phyloP scores from a whole-genome alignment of 1,140 invertebrate genomes.

The Philopotamus ludificatus region DNA sequence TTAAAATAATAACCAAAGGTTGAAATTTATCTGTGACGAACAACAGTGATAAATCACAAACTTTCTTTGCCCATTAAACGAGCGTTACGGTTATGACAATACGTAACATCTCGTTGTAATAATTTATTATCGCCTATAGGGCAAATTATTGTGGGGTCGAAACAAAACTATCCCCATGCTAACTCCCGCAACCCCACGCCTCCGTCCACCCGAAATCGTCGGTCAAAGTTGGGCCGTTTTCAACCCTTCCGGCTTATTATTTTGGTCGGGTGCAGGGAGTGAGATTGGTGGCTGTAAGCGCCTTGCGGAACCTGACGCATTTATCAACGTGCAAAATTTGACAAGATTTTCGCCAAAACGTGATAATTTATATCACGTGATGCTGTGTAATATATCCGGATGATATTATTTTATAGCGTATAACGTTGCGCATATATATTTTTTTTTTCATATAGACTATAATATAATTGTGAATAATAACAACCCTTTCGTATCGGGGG shows the following conservation, averaged over 20 bases:
- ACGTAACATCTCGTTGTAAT: constrained; percentile 16
- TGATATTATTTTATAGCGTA: no score
- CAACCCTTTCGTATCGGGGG: constrained; percentile 12
- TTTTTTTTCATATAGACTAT: no score
- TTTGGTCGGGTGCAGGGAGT: constrained; percentile 21
- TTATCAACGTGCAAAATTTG: no score
- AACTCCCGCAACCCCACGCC: not conserved
- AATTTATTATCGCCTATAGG: constrained; percentile 16
- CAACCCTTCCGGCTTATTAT: constrained; percentile 32
- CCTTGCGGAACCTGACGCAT: no score
- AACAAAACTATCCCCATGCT: constrained; percentile 8
- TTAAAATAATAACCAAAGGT: no score
- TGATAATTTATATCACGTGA: no score
- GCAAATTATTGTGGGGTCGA: not conserved
- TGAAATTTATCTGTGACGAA: no score
- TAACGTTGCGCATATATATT: no score
- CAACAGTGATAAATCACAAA: constrained; percentile 21
- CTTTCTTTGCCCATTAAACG: constrained; percentile 17
- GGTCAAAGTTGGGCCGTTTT: constrained; percentile 22
- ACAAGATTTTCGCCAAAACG: no score
- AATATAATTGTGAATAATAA: constrained; percentile 29
- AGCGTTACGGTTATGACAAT: constrained; percentile 16
- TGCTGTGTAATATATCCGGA: no score
- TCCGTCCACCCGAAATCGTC: not conserved
- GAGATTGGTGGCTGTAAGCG: no score